Evolutionary conservation across 2,888 invertebrate species (phyloP).

Genomic region (Campopleginae sp.): DNA sequence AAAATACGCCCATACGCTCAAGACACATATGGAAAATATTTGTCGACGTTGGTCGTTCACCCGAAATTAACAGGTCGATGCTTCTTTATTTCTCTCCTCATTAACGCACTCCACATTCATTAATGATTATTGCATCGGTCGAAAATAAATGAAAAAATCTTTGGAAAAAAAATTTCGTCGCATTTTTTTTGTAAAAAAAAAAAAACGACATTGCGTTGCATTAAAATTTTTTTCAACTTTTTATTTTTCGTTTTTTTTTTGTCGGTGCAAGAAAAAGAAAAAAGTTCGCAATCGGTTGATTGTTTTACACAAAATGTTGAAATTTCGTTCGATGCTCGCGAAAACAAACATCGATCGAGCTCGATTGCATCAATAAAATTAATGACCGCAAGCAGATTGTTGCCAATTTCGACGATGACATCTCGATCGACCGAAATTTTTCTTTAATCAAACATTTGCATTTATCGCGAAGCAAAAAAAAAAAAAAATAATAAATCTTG

Average conservation of each 20-base stretch:
- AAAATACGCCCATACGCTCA: not conserved
- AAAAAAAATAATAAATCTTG: constrained; percentile 49
- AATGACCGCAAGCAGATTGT: constrained; percentile 16
- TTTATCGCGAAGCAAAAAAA: constrained; percentile 37
- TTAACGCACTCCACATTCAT: not conserved
- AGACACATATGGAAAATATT: constrained; percentile 42
- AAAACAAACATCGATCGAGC: not conserved
- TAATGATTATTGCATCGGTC: not conserved
- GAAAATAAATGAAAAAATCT: not conserved
- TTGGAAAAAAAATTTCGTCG: not conserved
- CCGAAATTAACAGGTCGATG: constrained; percentile 3
- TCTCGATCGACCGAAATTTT: constrained; percentile 23
- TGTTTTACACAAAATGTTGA: not conserved
- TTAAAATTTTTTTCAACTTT: too few relatives aligned
- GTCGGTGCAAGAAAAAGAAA: too few relatives aligned
- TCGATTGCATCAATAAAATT: constrained; percentile 24
- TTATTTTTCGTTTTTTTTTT: too few relatives aligned
- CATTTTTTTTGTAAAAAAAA: not conserved
- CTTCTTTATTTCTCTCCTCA: not conserved
- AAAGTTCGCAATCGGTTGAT: not conserved
- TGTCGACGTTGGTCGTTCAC: constrained; percentile 43
- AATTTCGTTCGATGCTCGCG: not conserved
- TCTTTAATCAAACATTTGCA: constrained; percentile 29
- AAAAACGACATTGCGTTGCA: too few relatives aligned
- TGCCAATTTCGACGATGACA: constrained; percentile 45